phyloP scores from a whole-genome alignment of 1,140 invertebrate genomes.

The Scaptomyza graminum region DNA sequence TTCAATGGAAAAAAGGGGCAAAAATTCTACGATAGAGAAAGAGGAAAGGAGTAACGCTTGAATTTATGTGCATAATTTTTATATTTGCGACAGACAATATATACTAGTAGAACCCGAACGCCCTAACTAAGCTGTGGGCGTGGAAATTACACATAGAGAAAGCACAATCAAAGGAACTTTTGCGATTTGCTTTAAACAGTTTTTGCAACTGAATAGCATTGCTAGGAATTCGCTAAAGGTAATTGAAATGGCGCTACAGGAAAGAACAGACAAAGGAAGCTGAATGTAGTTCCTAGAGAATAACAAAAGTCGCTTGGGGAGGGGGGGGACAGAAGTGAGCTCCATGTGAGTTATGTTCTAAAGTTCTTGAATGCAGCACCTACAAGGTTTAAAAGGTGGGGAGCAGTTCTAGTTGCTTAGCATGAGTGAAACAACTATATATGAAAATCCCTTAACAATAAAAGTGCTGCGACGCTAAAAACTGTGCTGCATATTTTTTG shows the following conservation, averaged over 20 bases:
- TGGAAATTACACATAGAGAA: constrained; percentile 25
- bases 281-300: not conserved
- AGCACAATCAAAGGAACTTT: constrained; percentile 23
- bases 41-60: constrained; percentile 45
- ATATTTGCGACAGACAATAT: constrained; percentile 48
- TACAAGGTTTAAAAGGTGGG: constrained; percentile 30
- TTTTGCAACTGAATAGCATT: constrained; percentile 29
- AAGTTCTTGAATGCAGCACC: constrained; percentile 41
- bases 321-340: not conserved
- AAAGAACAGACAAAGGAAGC: not conserved
- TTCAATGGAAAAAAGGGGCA: constrained; percentile 33
- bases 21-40: constrained; percentile 35
- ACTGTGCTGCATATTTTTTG: constrained; percentile 64
- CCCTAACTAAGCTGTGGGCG: constrained; percentile 41
- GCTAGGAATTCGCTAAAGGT: constrained; percentile 38
- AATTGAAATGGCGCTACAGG: constrained; percentile 33
- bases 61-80: constrained; percentile 81
- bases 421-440: constrained; percentile 16
- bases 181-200: constrained; percentile 41
- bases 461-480: constrained; percentile 50
- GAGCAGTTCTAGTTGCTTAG: constrained; percentile 1
- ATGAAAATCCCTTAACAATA: constrained; percentile 8
- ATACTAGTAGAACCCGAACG: not conserved
- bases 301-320: not conserved
- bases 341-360: constrained; percentile 40